Percentiles rank a stretch among this genome's conserved stretches.
phyloP scores from a whole-genome alignment of 2,113 vertebrate genomes.

The Dolichotis patagonum region DNA sequence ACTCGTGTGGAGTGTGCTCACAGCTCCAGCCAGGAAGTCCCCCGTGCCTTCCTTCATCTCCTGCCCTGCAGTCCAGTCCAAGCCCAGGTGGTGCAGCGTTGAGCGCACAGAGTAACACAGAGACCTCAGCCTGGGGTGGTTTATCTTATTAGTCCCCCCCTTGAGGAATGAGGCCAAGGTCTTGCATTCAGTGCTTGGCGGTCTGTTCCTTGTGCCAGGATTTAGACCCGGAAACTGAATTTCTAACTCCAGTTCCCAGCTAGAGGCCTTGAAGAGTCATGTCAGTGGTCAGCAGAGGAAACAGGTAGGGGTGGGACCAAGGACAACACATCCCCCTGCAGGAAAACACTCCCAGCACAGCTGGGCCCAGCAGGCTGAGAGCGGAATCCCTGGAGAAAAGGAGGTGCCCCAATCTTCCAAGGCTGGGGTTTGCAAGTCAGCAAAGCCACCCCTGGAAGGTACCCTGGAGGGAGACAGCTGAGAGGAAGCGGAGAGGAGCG shows the following conservation, averaged over 20 bases:
- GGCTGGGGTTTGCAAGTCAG: not conserved
- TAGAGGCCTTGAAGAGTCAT: constrained; percentile 6
- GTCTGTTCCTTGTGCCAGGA: not conserved
- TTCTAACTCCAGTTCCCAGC: not conserved
- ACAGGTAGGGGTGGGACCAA: not conserved
- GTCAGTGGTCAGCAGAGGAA: not conserved
- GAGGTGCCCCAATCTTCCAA: too few species aligned
- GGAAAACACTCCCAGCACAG: not conserved
- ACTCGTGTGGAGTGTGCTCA: not conserved
- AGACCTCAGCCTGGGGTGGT: not conserved
- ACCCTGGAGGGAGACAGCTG: not conserved
- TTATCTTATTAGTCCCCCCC: not conserved
- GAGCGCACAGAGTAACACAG: accelerated
- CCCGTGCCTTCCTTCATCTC: not conserved
- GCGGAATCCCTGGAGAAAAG: not conserved
- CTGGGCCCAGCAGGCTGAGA: accelerated
- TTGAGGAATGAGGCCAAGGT: not conserved
- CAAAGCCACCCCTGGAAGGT: accelerated
- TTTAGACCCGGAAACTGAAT: not conserved
- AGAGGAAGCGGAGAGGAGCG: accelerated
- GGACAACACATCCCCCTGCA: not conserved
- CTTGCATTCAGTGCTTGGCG: not conserved
- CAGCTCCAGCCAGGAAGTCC: not conserved
- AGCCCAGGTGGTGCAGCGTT: accelerated
- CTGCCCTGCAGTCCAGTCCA: not conserved